phyloP scores from a whole-genome alignment of 2,797 vertebrate species.

The Pagetopsis macropterus region DNA sequence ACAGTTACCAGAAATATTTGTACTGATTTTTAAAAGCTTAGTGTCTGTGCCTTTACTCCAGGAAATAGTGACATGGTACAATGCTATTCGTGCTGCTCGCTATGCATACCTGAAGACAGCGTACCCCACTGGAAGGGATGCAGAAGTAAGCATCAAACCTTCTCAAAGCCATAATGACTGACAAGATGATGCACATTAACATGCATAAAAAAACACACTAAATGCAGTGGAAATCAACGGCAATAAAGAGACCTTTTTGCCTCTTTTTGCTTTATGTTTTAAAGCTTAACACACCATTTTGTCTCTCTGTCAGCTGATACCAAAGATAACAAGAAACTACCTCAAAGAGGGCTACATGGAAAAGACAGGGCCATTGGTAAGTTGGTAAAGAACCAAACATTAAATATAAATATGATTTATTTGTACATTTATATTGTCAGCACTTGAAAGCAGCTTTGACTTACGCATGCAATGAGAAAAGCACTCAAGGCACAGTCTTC shows the following conservation, averaged over 20 bases:
- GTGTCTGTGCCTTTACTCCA: slow-evolving; percentile 64
- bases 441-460: background rate
- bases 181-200: background rate
- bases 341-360: slow-evolving; percentile 96
- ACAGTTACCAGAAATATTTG: background rate
- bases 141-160: slow-evolving; percentile 81
- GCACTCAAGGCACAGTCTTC: fast-evolving
- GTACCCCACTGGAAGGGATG: slow-evolving; percentile 86
- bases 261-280: background rate
- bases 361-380: slow-evolving; percentile 93
- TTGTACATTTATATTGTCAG: background rate
- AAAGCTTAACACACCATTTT: background rate
- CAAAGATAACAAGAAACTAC: slow-evolving; percentile 91
- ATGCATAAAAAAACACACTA: background rate
- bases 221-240: background rate
- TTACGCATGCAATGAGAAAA: background rate
- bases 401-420: background rate
- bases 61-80: slow-evolving; percentile 96
- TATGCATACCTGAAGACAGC: slow-evolving; percentile 88
- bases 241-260: background rate
- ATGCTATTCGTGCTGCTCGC: slow-evolving; percentile 90
- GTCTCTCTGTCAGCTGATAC: slow-evolving; percentile 84
- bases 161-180: background rate
- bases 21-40: slow-evolving; percentile 4
- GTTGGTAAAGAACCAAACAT: slow-evolving; percentile 33